phyloP scores from a whole-genome alignment of 1,140 invertebrate genomes.

The Drosophila bocki region DNA sequence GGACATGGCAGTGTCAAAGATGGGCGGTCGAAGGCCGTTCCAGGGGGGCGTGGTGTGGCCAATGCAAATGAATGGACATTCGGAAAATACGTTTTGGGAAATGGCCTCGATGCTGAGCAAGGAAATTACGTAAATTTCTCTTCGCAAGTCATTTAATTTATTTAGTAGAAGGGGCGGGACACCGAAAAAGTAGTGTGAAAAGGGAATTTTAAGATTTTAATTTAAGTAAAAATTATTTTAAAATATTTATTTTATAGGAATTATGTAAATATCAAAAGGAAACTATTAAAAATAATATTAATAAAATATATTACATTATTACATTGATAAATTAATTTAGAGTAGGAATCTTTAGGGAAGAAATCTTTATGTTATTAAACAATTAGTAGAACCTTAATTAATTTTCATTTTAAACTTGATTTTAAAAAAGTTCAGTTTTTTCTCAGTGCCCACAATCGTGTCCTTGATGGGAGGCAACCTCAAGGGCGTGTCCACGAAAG shows the following conservation, averaged over 20 bases:
- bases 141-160: conserved; percentile 70
- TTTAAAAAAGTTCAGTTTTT: not conserved
- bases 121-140: conserved; percentile 73
- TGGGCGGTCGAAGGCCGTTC: conserved; percentile 23
- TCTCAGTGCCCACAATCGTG: conserved; percentile 30
- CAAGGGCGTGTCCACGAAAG: conserved; percentile 61
- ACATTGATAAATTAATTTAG: too few species aligned
- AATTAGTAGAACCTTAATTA: too few species aligned
- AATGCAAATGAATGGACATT: conserved; percentile 72
- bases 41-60: conserved; percentile 41
- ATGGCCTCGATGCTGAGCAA: conserved; percentile 55
- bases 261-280: too few species aligned
- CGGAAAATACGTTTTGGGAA: conserved; percentile 56
- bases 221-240: too few species aligned
- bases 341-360: fast-evolving
- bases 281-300: too few species aligned
- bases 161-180: conserved; percentile 20
- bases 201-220: not conserved
- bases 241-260: not conserved
- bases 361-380: too few species aligned
- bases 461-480: conserved; percentile 58
- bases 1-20: conserved; percentile 50
- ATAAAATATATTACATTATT: fast-evolving
- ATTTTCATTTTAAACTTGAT: not conserved
- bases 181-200: not conserved